These are phyloP conservation scores for Caenorhabditis briggsae DNA, from an alignment of 1,140 invertebrate genomes.

Conservation along the genomic window DNA sequence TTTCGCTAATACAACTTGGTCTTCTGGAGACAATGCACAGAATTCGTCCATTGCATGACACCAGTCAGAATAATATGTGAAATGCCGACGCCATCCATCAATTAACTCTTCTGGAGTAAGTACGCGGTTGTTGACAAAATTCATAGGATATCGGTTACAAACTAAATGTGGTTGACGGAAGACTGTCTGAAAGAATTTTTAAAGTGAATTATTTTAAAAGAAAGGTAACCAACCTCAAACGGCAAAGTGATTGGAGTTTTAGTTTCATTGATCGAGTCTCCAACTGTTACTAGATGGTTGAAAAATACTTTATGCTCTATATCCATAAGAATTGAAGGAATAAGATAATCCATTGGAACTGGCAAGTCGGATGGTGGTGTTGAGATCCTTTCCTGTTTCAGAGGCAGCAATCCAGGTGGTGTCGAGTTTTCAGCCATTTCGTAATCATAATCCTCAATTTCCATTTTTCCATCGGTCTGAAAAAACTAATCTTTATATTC, in stretches of 20 bases:
- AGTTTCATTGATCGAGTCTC: slow-evolving; percentile 49
- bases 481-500: background rate
- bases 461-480: slow-evolving; percentile 33
- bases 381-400: slow-evolving; percentile 35
- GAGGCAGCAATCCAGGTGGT: slow-evolving; percentile 1
- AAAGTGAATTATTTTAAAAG: background rate
- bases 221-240: slow-evolving; percentile 45
- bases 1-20: slow-evolving; percentile 60
- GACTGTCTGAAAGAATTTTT: background rate
- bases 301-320: slow-evolving; percentile 54
- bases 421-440: slow-evolving; percentile 8
- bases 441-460: background rate
- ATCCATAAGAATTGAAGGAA: background rate
- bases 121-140: slow-evolving; percentile 23
- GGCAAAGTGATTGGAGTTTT: slow-evolving; percentile 58
- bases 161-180: slow-evolving; percentile 58
- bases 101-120: slow-evolving; percentile 61
- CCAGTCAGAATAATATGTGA: slow-evolving; percentile 64
- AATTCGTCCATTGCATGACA: slow-evolving; percentile 59
- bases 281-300: slow-evolving; percentile 48
- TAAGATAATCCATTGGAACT: background rate
- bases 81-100: slow-evolving; percentile 64
- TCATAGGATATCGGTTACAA: slow-evolving; percentile 61
- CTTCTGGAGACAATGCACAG: slow-evolving; percentile 8
- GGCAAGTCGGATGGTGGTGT: slow-evolving; percentile 26